phyloP scores from a whole-genome alignment of 35 echinoderm and acorn worm species.

The Lytechinus variegatus region DNA sequence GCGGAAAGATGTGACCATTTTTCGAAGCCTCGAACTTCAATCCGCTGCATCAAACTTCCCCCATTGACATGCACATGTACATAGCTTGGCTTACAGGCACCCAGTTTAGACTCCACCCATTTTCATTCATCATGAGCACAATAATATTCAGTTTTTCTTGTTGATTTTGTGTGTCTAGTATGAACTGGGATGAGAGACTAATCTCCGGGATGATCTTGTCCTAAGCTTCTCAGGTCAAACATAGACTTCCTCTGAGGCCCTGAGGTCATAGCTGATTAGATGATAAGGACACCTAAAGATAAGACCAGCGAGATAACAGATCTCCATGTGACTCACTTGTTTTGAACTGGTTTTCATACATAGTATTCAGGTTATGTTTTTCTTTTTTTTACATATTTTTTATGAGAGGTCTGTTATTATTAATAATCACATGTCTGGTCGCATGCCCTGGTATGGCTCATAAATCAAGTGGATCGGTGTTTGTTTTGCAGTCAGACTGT shows the following conservation, averaged over 20 bases:
- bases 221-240: neutral
- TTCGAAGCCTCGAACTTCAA: too few relatives aligned
- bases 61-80: too few relatives aligned
- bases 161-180: too few relatives aligned
- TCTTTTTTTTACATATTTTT: too few relatives aligned
- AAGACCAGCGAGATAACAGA: neutral
- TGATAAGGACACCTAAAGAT: neutral
- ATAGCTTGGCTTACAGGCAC: too few relatives aligned
- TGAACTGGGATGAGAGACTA: neutral
- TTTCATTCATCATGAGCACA: too few relatives aligned
- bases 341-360: neutral
- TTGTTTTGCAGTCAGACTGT: neutral
- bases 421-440: neutral
- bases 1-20: too few relatives aligned
- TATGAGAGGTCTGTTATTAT: neutral
- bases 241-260: neutral
- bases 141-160: too few relatives aligned
- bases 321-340: neutral
- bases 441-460: neutral
- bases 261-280: neutral
- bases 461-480: neutral
- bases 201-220: neutral
- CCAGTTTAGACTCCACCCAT: too few relatives aligned
- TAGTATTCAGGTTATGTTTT: too few relatives aligned
- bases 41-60: too few relatives aligned